A percentile compares a stretch with the other conserved stretches of the same genome.
Conservation (phyloP, 2,113 vertebrate genomes). For the Kobus ellipsiprymnus region DNA sequence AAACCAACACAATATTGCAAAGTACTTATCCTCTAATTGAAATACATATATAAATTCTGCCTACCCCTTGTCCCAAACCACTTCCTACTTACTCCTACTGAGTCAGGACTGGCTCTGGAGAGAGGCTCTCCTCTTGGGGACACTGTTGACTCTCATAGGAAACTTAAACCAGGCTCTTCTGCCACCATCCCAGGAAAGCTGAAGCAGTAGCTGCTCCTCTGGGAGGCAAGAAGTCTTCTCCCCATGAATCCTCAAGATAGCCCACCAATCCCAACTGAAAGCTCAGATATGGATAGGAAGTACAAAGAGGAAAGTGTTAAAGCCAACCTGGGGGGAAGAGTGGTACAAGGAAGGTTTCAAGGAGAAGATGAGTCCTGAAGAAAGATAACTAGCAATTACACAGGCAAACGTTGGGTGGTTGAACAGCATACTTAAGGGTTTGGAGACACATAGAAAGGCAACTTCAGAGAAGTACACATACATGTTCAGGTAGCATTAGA, state of each 20-base stretch:
- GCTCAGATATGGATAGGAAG: background rate
- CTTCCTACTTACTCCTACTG: background rate
- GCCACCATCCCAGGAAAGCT: background rate
- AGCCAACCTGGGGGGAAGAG: background rate
- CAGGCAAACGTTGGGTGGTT: background rate
- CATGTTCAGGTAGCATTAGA: background rate
- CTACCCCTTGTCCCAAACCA: background rate
- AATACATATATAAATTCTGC: background rate
- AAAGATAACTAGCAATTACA: background rate
- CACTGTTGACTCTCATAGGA: background rate
- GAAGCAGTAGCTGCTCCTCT: background rate
- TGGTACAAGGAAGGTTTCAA: background rate
- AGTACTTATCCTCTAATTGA: background rate
- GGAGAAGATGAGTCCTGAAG: background rate
- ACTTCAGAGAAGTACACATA: background rate
- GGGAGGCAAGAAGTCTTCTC: background rate
- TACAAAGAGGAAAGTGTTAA: slow-evolving; percentile 1
- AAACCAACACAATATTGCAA: background rate
- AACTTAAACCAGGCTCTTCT: background rate
- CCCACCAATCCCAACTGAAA: background rate
- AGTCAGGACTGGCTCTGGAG: background rate
- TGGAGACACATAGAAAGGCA: background rate
- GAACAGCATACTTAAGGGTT: background rate
- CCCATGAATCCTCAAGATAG: background rate
- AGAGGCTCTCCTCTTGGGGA: background rate